A percentile compares a stretch with the other conserved stretches of the same genome.
These are phyloP conservation scores for Sinocyclocheilus maitianheensis DNA, from an alignment of 2,113 vertebrate species.

Conservation along the genomic window DNA sequence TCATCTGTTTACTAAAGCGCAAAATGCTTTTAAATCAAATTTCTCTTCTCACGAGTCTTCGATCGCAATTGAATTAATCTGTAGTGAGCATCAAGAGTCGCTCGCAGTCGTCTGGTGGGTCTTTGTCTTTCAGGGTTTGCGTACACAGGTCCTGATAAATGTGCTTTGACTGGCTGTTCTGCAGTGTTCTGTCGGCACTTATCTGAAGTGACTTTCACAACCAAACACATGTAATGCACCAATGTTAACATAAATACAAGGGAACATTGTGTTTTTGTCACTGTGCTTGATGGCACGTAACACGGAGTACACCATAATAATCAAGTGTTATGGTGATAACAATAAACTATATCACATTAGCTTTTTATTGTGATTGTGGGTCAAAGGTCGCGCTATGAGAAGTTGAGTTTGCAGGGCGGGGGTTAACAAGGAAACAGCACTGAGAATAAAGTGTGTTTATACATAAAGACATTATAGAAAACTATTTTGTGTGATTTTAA, in stretches of 20 bases:
- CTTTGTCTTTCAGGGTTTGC: constrained; percentile 12
- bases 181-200: background rate
- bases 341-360: background rate
- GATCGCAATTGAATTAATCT: background rate
- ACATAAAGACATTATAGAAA: background rate
- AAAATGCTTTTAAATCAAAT: background rate
- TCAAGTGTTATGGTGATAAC: background rate
- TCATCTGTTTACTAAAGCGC: constrained; percentile 11
- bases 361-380: background rate
- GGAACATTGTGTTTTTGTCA: background rate
- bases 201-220: background rate
- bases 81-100: background rate
- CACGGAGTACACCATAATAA: background rate
- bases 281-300: constrained; percentile 14
- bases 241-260: background rate
- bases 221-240: background rate
- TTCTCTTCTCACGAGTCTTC: background rate
- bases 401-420: background rate
- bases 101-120: background rate
- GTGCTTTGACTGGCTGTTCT: constrained; percentile 4
- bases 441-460: background rate
- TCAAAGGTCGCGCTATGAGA: background rate
- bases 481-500: no score
- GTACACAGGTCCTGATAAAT: background rate
- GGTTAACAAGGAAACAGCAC: background rate